These are phyloP conservation scores for Stenurella melanura DNA, from an alignment of 2,888 invertebrate species.

Conservation along the genomic window DNA sequence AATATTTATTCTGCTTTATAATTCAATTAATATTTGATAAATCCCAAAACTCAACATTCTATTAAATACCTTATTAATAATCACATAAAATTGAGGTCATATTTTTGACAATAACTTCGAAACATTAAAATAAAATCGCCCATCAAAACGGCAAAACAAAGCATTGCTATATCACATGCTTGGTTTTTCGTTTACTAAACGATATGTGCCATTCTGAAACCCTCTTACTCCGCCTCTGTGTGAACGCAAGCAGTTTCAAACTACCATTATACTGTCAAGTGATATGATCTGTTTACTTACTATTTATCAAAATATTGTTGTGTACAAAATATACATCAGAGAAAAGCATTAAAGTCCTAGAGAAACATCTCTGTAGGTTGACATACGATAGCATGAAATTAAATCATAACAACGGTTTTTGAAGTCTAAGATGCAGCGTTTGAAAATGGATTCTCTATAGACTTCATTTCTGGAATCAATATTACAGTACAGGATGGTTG, in stretches of 20 bases:
- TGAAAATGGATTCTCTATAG: background rate
- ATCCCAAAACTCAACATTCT: too few relatives aligned
- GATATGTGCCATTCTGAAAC: background rate
- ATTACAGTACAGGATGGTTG: too few relatives aligned
- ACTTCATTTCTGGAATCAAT: background rate
- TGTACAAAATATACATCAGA: slow-evolving; percentile 60
- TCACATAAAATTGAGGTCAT: too few relatives aligned
- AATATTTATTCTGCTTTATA: too few relatives aligned
- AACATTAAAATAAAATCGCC: too few relatives aligned
- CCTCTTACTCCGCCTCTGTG: background rate
- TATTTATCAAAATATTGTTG: slow-evolving; percentile 68
- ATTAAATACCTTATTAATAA: too few relatives aligned
- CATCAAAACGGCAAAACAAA: too few relatives aligned
- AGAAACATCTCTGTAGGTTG: slow-evolving; percentile 16
- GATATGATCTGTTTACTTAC: slow-evolving; percentile 65
- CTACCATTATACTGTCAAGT: slow-evolving; percentile 63
- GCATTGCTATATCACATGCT: too few relatives aligned
- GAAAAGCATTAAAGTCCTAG: slow-evolving; percentile 53
- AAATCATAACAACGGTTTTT: slow-evolving; percentile 21
- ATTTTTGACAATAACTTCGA: too few relatives aligned
- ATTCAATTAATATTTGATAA: too few relatives aligned
- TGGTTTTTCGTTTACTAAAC: too few relatives aligned
- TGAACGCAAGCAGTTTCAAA: background rate
- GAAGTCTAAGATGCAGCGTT: background rate
- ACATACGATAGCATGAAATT: slow-evolving; percentile 17